Evolutionary conservation across 2,113 vertebrate genomes (phyloP).

Genomic region (Climacteris rufus): DNA sequence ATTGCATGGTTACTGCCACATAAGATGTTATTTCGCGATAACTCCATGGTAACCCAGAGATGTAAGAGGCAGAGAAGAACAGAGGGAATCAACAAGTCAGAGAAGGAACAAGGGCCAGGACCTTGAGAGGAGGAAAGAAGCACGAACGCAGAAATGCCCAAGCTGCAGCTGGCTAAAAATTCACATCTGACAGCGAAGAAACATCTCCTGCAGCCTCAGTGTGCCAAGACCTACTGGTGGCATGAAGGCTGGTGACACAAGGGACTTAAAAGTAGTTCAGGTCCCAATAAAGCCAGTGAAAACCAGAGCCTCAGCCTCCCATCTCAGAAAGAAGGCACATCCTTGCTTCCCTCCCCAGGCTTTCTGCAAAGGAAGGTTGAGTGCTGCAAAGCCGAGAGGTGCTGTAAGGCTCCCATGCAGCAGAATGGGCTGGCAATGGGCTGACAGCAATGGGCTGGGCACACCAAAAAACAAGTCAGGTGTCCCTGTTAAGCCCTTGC

Average conservation of each 20-base stretch:
- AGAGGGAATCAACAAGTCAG: constrained; percentile 63
- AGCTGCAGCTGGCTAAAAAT: background rate
- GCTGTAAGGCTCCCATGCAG: accelerated
- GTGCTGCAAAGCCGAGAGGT: background rate
- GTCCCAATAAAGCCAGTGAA: background rate
- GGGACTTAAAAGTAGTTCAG: background rate
- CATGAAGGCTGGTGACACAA: background rate
- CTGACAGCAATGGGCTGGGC: background rate
- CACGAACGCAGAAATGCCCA: background rate
- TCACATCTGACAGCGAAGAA: background rate
- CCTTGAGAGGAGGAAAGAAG: constrained; percentile 37
- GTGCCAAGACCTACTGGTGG: accelerated
- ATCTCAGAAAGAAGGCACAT: background rate
- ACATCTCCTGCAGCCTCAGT: background rate
- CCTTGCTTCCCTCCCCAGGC: background rate
- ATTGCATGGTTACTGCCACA: constrained; percentile 55
- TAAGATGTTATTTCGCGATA: constrained; percentile 64
- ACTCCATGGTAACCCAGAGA: constrained; percentile 69
- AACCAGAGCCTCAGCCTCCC: background rate
- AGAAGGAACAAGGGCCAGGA: constrained; percentile 48
- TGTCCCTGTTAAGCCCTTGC: background rate
- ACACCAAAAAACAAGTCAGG: background rate
- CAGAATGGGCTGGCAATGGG: accelerated
- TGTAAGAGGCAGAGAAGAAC: constrained; percentile 40
- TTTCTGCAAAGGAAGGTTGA: accelerated